Evolutionary conservation across 1,140 invertebrate species (phyloP).

Genomic region (Aphelenchoides fujianensis): DNA sequence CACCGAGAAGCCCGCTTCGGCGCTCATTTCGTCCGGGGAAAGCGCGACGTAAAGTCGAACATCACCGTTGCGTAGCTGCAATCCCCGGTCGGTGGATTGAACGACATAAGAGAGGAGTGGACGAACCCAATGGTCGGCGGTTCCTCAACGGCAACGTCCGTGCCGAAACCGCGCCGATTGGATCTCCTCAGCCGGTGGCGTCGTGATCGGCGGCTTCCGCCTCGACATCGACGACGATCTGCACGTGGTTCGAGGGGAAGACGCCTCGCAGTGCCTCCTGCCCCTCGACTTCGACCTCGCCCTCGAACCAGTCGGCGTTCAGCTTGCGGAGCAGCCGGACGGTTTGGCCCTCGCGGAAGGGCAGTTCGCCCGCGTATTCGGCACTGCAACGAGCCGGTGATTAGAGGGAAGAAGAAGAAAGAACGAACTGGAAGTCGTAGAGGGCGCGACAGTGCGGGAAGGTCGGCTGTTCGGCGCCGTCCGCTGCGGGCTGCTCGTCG

Average conservation of each 20-base stretch:
- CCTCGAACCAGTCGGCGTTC: constrained; percentile 50
- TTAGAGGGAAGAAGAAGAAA: constrained; percentile 31
- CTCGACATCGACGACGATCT: constrained; percentile 39
- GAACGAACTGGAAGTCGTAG: constrained; percentile 39
- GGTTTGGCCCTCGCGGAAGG: constrained; percentile 42
- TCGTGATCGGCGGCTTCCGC: too few relatives aligned
- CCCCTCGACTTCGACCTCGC: constrained; percentile 27
- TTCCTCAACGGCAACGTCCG: constrained; percentile 4
- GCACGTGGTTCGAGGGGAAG: constrained; percentile 42
- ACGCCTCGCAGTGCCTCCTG: constrained; percentile 24
- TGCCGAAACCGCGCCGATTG: constrained; percentile 2
- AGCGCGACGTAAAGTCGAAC: constrained; percentile 53
- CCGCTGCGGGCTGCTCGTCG: too few relatives aligned
- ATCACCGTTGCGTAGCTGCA: constrained; percentile 52
- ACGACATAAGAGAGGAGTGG: too few relatives aligned
- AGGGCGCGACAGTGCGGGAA: constrained; percentile 38
- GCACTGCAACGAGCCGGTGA: constrained; percentile 30
- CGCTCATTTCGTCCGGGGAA: constrained; percentile 45
- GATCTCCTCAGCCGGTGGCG: not conserved
- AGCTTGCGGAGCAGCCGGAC: constrained; percentile 31
- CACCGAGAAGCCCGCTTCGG: constrained; percentile 45
- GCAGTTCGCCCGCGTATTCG: constrained; percentile 45
- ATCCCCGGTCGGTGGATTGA: not conserved
- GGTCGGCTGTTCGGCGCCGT: constrained; percentile 23
- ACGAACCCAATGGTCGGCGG: constrained; percentile 27